Percentiles rank a stretch among this genome's conserved stretches.
Evolutionary conservation across 1,140 invertebrate species (phyloP).

Genomic region (Drosophila santomea): DNA sequence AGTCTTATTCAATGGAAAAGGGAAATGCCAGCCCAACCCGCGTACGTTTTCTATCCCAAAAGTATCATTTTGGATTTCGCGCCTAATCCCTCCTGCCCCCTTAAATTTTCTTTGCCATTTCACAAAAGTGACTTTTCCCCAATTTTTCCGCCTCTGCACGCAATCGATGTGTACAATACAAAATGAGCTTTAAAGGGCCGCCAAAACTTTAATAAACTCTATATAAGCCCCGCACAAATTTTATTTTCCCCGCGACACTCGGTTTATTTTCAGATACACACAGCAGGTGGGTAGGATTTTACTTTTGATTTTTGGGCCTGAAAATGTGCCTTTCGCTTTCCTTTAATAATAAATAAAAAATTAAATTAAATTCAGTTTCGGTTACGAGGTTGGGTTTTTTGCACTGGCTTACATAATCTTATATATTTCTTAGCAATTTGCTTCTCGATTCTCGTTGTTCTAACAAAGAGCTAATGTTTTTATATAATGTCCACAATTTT

Average conservation of each 20-base stretch:
- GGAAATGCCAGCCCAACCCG: neutral
- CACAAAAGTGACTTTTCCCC: neutral
- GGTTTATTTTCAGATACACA: neutral
- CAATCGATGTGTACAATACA: slow-evolving; percentile 7
- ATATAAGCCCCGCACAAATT: neutral
- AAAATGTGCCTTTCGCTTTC: slow-evolving; percentile 1
- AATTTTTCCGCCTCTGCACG: neutral
- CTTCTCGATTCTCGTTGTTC: no score
- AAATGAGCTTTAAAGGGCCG: neutral
- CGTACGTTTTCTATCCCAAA: neutral
- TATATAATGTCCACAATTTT: no score
- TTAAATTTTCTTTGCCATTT: neutral
- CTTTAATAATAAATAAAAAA: no score
- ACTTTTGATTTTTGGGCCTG: neutral
- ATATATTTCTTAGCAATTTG: no score
- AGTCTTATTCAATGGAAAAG: neutral
- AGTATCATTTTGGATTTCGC: neutral
- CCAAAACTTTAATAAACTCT: neutral
- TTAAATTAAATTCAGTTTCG: no score
- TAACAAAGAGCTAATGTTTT: no score
- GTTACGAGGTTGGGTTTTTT: no score
- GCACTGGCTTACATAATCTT: no score
- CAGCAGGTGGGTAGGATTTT: slow-evolving; percentile 6
- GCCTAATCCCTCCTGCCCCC: neutral
- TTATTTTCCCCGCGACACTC: slow-evolving; percentile 10